These are phyloP conservation scores for Cichlasoma orientale DNA, from an alignment of 2,797 vertebrate species.

Conservation along the genomic window DNA sequence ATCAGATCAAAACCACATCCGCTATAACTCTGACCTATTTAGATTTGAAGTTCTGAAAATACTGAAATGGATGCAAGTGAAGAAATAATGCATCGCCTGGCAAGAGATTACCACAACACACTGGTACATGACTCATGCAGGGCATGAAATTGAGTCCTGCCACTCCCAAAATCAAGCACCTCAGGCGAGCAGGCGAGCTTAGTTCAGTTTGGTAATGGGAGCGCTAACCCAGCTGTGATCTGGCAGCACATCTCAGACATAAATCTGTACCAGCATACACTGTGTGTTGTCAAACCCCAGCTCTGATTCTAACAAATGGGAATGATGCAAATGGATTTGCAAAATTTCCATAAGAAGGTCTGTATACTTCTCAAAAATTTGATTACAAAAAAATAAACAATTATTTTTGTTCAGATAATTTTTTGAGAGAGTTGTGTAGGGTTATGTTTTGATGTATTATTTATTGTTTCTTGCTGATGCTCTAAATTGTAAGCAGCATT, in stretches of 20 bases:
- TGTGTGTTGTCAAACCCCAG: background rate
- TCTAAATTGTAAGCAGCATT: background rate
- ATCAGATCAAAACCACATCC: slow-evolving; percentile 17
- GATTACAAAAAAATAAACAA: background rate
- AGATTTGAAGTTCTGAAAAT: slow-evolving; percentile 2
- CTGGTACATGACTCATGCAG: slow-evolving; percentile 57
- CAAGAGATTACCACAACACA: slow-evolving; percentile 42
- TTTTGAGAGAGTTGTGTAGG: background rate
- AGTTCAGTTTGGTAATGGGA: slow-evolving; percentile 41
- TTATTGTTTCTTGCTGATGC: background rate
- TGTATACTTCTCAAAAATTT: background rate
- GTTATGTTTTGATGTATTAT: background rate
- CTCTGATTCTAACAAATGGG: slow-evolving; percentile 7
- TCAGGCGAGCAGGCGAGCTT: slow-evolving; percentile 35
- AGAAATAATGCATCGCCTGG: slow-evolving; percentile 17
- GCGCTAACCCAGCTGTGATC: slow-evolving; percentile 44
- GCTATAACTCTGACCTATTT: slow-evolving; percentile 35
- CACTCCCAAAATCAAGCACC: slow-evolving; percentile 56
- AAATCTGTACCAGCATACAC: slow-evolving; percentile 11
- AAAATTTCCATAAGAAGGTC: background rate
- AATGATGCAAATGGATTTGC: slow-evolving; percentile 7
- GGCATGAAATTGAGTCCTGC: slow-evolving; percentile 59
- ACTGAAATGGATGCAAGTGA: background rate
- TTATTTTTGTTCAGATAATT: background rate
- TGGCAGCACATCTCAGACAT: slow-evolving; percentile 40